Base-by-base conservation (phyloP, 2,888 invertebrate species). In the Thecocarcelia acutangulata region DNA sequence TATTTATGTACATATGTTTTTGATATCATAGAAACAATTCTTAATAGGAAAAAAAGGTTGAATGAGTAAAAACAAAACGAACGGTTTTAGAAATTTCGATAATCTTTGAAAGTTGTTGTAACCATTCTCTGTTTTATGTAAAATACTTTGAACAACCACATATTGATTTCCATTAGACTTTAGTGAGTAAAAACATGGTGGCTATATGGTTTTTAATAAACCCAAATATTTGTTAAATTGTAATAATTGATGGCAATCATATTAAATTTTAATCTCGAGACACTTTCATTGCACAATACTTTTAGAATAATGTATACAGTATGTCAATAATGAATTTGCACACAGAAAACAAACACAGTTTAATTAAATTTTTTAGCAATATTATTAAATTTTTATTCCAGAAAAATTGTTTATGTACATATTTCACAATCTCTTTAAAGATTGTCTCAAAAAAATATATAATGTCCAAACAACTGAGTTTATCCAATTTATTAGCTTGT, bases 151-250 rank as follows among this genome's bases (percentile, higher is more conserved):
- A 52, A 70, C 42, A 74, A 74, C 77, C 82, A 70, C 74, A 82
- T 75, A 74, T 78, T 82, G 78, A 78, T 82, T 82, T 82, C 82
- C 82, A 56, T 75, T 78, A 73, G 78, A 82, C 70, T 66, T 75
- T 52, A 48, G 64, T 56, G 42, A 15, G 56, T 24, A 77, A 73
- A 54, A 44, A 46, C 21, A 52, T 66, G 28, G 24, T 28, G 59
- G 50, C 5, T 4, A n/a, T 3, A 75, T 61, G 54, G 33, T 70
- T 78, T 75, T 82, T 82, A 70, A 75, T 78, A 82, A 78, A 75
- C 68, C 58, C 2, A 40, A 77, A 44, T 54, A 69, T 76, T 75
- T 68, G 13, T 61, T 48, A 72, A 76, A 70, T 56, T 54, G 33
- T 68, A 76, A 72, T 61, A 81, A 68, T 73, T 44, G 17, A 58